These are phyloP conservation scores for Alcedo quadribrachys DNA, from an alignment of 2,797 vertebrate species.

Conservation along the genomic window DNA sequence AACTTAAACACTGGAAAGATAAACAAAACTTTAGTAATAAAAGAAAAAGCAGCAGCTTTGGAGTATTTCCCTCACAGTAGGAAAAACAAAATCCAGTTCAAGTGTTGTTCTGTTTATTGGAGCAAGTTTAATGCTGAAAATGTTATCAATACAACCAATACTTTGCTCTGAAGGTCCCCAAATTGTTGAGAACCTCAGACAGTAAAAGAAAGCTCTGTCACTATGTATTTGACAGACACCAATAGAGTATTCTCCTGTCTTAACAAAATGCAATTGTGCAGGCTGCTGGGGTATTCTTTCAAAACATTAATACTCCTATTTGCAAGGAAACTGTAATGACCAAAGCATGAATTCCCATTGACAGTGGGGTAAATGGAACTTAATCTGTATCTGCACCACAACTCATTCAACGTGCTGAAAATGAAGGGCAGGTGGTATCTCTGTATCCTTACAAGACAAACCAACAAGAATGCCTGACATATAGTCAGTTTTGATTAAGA, in stretches of 20 bases:
- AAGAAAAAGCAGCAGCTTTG: background rate
- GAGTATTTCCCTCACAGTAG: background rate
- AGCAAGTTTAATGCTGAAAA: background rate
- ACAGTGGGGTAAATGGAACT: background rate
- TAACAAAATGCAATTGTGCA: background rate
- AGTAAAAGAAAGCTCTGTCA: background rate
- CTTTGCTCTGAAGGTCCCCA: background rate
- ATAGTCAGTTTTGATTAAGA: background rate
- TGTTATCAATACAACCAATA: background rate
- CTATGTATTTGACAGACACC: background rate
- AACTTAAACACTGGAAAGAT: background rate
- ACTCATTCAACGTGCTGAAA: background rate
- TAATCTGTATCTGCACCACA: background rate
- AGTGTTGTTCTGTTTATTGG: background rate
- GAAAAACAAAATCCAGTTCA: background rate
- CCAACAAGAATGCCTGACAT: background rate
- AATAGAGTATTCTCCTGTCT: background rate
- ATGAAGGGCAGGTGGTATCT: background rate
- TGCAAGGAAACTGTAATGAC: background rate
- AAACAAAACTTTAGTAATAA: background rate
- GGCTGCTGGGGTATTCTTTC: background rate
- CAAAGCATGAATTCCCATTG: background rate
- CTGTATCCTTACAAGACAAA: background rate
- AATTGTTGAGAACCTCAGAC: background rate
- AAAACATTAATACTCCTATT: background rate